A percentile compares a stretch with the other conserved stretches of the same genome.
Conservation (phyloP, 2,113 vertebrate genomes). For the Phocoena sinus region DNA sequence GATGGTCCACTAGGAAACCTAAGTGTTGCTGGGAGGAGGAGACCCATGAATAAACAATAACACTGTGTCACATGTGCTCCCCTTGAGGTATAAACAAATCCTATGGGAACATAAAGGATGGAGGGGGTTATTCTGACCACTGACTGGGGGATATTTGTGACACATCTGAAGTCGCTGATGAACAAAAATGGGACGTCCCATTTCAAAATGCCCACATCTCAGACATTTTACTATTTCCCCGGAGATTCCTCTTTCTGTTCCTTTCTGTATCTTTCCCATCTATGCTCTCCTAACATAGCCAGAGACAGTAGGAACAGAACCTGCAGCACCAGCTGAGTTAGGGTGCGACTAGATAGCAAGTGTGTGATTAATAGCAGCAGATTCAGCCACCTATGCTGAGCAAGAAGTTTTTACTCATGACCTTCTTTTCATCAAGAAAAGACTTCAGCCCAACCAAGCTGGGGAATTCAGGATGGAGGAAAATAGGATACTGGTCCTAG, state of each 20-base stretch:
- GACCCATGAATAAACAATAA: background rate
- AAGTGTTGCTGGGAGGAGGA: background rate
- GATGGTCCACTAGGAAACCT: background rate
- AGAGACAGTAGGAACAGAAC: background rate
- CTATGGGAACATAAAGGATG: background rate
- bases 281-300: background rate
- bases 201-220: background rate
- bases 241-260: background rate
- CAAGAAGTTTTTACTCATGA: background rate
- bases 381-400: rapidly evolving
- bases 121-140: background rate
- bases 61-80: background rate
- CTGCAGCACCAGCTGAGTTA: background rate
- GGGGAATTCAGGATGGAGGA: background rate
- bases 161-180: background rate
- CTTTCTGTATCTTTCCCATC: background rate
- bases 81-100: background rate
- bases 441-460: background rate
- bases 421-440: background rate
- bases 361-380: too few species aligned
- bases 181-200: background rate
- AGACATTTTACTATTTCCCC: background rate
- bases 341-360: background rate
- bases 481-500: background rate
- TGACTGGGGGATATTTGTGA: background rate